Percentiles rank a stretch among this genome's conserved stretches.
These are phyloP conservation scores for Sinonovacula constricta DNA, from an alignment of 1,140 invertebrate species.

Conservation along the genomic window DNA sequence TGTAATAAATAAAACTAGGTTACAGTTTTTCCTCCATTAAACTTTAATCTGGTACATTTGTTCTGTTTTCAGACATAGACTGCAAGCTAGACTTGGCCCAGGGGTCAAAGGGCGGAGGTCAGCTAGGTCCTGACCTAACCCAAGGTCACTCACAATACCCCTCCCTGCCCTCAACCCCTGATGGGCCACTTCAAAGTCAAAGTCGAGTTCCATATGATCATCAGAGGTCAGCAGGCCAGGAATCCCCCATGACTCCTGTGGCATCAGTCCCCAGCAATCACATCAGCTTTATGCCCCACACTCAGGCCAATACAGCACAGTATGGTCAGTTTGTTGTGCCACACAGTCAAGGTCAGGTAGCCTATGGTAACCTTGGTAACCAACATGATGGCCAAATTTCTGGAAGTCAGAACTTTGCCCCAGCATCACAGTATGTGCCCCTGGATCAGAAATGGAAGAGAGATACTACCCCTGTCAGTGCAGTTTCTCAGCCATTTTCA, in stretches of 20 bases:
- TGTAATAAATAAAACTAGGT: too few relatives aligned
- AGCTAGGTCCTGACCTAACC: conserved; percentile 40
- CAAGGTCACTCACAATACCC: conserved; percentile 37
- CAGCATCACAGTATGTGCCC: conserved; percentile 37
- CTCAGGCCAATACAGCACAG: background rate
- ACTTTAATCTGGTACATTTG: too few relatives aligned
- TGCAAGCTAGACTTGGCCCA: conserved; percentile 35
- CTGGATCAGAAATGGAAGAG: conserved; percentile 46
- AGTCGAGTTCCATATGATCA: too few relatives aligned
- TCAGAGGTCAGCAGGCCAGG: too few relatives aligned
- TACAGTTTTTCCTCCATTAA: too few relatives aligned
- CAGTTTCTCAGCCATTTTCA: too few relatives aligned
- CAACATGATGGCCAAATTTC: background rate
- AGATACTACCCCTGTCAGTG: too few relatives aligned
- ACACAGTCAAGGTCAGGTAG: background rate
- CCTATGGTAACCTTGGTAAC: background rate
- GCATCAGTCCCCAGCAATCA: background rate
- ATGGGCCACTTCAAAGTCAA: background rate
- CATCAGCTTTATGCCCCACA: too few relatives aligned
- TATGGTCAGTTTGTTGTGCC: too few relatives aligned
- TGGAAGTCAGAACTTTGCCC: conserved; percentile 12
- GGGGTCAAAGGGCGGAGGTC: conserved; percentile 2
- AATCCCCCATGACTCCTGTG: background rate
- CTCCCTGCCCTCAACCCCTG: background rate
- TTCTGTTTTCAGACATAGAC: conserved; percentile 34